phyloP scores from a whole-genome alignment of 2,888 invertebrate genomes.

The Ischnura elegans region DNA sequence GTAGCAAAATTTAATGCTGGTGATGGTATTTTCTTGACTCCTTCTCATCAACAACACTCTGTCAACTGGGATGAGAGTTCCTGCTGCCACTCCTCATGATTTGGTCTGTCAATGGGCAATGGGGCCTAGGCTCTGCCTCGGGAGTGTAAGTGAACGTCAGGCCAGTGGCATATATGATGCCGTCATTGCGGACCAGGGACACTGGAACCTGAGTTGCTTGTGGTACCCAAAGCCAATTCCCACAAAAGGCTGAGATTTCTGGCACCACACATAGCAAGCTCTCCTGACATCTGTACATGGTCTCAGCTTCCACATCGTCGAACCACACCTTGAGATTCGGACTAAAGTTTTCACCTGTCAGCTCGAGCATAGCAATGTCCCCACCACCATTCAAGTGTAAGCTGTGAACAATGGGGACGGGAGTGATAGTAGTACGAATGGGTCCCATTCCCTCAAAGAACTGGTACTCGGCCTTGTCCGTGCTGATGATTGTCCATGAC shows the following conservation, averaged over 20 bases:
- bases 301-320: conserved; percentile 98
- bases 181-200: conserved; percentile 96
- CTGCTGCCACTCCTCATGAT: conserved; percentile 82
- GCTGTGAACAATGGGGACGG: conserved; percentile 97
- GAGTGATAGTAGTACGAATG: conserved; percentile 96
- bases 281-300: conserved; percentile 97
- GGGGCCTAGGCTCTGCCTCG: conserved; percentile 94
- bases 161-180: conserved; percentile 98
- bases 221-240: conserved; percentile 97
- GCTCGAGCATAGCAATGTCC: conserved; percentile 97
- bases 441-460: conserved; percentile 99
- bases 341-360: conserved; percentile 98
- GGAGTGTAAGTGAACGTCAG: conserved; percentile 99
- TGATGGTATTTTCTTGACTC: neutral
- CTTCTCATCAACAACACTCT: neutral
- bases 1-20: too few relatives aligned
- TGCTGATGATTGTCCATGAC: conserved; percentile 99
- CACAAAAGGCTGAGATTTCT: conserved; percentile 96
- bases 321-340: conserved; percentile 97
- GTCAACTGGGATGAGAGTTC: conserved; percentile 6
- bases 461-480: conserved; percentile 99
- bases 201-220: conserved; percentile 95
- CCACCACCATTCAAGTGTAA: conserved; percentile 97
- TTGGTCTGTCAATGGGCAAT: conserved; percentile 92
- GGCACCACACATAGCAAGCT: conserved; percentile 98